Evolutionary conservation across 2,888 invertebrate genomes (phyloP), one percentile per base, ranked within the genome.

Genomic region (Apeira syringaria): DNA sequence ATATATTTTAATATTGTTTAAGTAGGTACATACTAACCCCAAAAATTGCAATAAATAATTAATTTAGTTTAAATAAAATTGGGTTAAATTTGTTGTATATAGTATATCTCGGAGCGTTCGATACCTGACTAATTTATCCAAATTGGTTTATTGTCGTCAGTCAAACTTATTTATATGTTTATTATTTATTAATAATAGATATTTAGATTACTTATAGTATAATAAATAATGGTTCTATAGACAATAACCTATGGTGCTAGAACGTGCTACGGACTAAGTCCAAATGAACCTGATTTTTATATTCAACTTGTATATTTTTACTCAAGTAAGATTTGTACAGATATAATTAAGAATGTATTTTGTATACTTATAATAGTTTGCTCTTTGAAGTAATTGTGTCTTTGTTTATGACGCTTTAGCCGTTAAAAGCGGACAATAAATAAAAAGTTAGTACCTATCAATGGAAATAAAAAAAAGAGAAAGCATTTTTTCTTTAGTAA

Each of bases 221-320:
- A 42, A 15, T 22, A 34, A 24, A 28, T 33, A 45, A 51, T 51
- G 53, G 55, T 69, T 68, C 67, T 71, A 66, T 57, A 65, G 56
- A 64, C 5, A 57, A 33, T 61, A 58, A 77, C 59, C 59, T 68
- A 78, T 87, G 87, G 87, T 88, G 87, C 87, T 88, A 86, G 73
- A 73, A 74, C 79, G 86, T 87, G 86, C 85, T 86, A 83, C 77
- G 84, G 83, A 82, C 81, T 47, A 60, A 71, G 83, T 86, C 83
- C 82, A 72, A 61, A 35, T 46, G 62, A 82, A 80, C 78, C 78
- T 82, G 80, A 81, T 75, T 68, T 67, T 60, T 65, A 60, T 59
- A 56, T 64, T 74, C 79, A 77, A 80, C 78, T 74, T 60, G 83
- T 82, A 80, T 78, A 74, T 66, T 67, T 64, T 64, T 72, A 67